Evolutionary conservation across 2,113 vertebrate genomes (phyloP), one percentile per base, ranked within the genome.

Genomic region (Myrmecophaga tridactyla): DNA sequence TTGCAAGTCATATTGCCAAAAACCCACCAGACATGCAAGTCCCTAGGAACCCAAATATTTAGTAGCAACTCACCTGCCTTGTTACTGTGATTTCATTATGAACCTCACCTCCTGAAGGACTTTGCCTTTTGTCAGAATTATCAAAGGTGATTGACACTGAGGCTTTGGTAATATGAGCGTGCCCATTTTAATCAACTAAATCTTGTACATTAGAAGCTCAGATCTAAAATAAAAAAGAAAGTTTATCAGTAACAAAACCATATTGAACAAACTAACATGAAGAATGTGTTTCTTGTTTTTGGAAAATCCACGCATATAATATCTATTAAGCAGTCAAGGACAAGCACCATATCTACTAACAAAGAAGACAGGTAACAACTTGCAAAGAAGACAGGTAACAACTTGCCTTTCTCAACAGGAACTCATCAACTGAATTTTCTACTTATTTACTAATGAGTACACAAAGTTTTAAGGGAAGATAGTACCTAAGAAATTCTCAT

Each of bases 171-270:
- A 99, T 98, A 58, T 99, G 99, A 96, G 99, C 99, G 93, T 99
- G 99, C 1, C 99, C 99, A 70, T 98, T 99, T 98, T 99, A 99
- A 96, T 99, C 99, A 91, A 99, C 98, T 81, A 99, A 96, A 92
- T 99, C 99, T 93, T 99, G 99, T 15, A 99, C 98, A 95, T 98
- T 99, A 43, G 99, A 98, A 84, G 99, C 99, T 97, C 99, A 98
- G 41, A 99, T 99, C 99, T 99, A 94, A 90, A 95, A 94, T 31
- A 51, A 91, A 81, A 58, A 46, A 12, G 80, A 94, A 90, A 67
- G 11, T 46, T 58, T 53, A 82, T 75, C 18, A 89, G 8, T 56
- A 83, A 83, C n/a, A 94, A 96, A 95, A 73, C 5, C 39, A 21
- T 62, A 91, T 2, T 67, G 23, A 4, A 83, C 39, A 76, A 84